Percentiles rank a stretch among this genome's conserved stretches.
Conservation (phyloP, 2,888 invertebrate genomes). For the Drosophila prostipennis region DNA sequence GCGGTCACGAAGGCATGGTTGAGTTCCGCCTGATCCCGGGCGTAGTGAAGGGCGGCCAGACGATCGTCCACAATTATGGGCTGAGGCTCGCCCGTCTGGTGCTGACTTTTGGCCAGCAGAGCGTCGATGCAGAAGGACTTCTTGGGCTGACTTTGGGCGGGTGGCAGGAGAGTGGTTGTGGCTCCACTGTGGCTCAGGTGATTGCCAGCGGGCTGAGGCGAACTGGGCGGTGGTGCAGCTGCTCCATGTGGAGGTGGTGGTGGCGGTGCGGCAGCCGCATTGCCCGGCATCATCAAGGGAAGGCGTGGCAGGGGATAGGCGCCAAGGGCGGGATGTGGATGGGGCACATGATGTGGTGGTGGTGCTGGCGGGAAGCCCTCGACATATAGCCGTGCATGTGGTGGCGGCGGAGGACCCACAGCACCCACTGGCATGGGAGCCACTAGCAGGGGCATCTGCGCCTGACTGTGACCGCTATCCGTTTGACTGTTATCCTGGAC, state of each 20-base stretch:
- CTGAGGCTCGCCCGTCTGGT: conserved; percentile 65
- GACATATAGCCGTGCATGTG: conserved; percentile 59
- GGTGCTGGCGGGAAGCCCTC: conserved; percentile 62
- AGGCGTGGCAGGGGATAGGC: conserved; percentile 76
- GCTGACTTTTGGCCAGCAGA: conserved; percentile 88
- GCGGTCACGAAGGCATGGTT: conserved; percentile 74
- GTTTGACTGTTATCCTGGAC: conserved; percentile 30
- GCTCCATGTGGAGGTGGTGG: conserved; percentile 6
- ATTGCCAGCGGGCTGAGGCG: conserved; percentile 29
- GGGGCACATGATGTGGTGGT: conserved; percentile 65
- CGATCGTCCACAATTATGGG: conserved; percentile 72
- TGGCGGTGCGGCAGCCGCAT: conserved; percentile 1
- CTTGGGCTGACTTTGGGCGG: conserved; percentile 84
- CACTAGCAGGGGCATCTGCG: conserved; percentile 66
- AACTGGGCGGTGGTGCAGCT: conserved; percentile 32
- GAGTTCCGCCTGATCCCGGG: conserved; percentile 73
- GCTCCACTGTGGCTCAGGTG: conserved; percentile 19
- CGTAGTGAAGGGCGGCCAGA: conserved; percentile 73
- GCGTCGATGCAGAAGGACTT: conserved; percentile 97
- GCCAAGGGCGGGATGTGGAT: conserved; percentile 71
- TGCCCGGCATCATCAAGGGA: conserved; percentile 68
- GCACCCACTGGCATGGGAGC: conserved; percentile 64
- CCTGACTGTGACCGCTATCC: conserved; percentile 16
- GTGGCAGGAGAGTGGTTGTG: conserved; percentile 37
- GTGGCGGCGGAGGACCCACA: conserved; percentile 37